Evolutionary conservation across 2,888 invertebrate species (phyloP).

Genomic region (Pimpla rufipes): DNA sequence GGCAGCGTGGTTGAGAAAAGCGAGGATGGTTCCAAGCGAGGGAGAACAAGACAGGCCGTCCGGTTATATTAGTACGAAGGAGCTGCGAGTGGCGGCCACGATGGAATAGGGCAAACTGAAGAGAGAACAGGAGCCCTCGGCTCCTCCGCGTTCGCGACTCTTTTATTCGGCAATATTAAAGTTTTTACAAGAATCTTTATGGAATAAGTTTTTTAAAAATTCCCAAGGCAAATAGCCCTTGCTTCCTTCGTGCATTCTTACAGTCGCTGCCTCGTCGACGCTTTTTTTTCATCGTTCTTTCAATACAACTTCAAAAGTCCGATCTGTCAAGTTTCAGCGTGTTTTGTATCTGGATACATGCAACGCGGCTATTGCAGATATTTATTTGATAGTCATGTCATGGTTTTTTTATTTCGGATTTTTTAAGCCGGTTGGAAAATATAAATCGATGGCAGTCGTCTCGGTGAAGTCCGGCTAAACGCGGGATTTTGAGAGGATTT

Average conservation of each 20-base stretch:
- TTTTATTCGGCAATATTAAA: slow-evolving; percentile 81
- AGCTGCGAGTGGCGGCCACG: slow-evolving; percentile 13
- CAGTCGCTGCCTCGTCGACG: background rate
- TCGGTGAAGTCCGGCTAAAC: no score
- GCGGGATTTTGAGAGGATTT: no score
- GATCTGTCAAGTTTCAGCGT: background rate
- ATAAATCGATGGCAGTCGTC: no score
- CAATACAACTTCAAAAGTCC: slow-evolving; percentile 13
- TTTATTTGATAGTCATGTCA: background rate
- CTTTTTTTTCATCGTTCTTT: slow-evolving; percentile 6
- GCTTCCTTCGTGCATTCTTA: slow-evolving; percentile 47
- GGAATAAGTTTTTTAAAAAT: slow-evolving; percentile 79
- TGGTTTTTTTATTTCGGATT: background rate
- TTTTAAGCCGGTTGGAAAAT: background rate
- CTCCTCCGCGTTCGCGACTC: slow-evolving; percentile 72
- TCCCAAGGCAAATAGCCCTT: slow-evolving; percentile 66
- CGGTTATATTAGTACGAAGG: slow-evolving; percentile 63
- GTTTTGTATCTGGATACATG: background rate
- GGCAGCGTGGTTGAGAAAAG: slow-evolving; percentile 19
- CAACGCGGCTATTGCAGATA: no score
- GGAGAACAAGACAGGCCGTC: slow-evolving; percentile 69
- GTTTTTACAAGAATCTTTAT: slow-evolving; percentile 80
- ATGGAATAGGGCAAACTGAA: slow-evolving; percentile 14
- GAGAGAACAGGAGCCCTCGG: slow-evolving; percentile 44
- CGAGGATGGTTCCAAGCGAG: slow-evolving; percentile 44